phyloP scores from a whole-genome alignment of 2,888 invertebrate species.

The Gymnocheta viridis region DNA sequence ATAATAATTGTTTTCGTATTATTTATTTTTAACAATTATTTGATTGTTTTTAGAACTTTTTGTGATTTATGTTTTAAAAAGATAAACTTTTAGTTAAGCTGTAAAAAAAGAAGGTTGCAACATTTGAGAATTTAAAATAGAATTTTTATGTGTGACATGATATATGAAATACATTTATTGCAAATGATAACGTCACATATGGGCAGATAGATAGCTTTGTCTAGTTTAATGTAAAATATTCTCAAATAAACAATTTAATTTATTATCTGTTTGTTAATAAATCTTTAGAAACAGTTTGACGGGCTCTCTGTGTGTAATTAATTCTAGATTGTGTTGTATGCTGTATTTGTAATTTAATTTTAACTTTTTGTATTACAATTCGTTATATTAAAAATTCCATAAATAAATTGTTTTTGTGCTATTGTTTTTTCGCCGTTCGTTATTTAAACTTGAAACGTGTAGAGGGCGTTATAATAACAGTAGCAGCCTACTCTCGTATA shows the following conservation, averaged over 20 bases:
- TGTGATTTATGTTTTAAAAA: neutral
- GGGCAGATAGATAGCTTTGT: neutral
- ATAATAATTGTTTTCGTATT: slow-evolving; percentile 6
- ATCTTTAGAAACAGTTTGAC: slow-evolving; percentile 33
- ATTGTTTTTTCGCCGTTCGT: neutral
- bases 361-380: slow-evolving; percentile 24
- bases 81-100: neutral
- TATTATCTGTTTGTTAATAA: slow-evolving; percentile 46
- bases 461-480: too few species aligned
- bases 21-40: slow-evolving; percentile 13
- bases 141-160: neutral
- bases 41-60: slow-evolving; percentile 13
- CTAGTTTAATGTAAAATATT: slow-evolving; percentile 8
- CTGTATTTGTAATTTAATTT: slow-evolving; percentile 16
- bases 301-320: neutral
- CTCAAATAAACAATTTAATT: slow-evolving; percentile 23
- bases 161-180: slow-evolving; percentile 16
- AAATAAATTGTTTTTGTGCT: neutral
- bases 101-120: slow-evolving; percentile 29
- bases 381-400: slow-evolving; percentile 2
- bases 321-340: neutral
- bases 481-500: too few species aligned
- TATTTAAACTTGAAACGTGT: neutral
- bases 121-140: slow-evolving; percentile 9
- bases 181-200: slow-evolving; percentile 4